Evolutionary conservation across 2,888 invertebrate species (phyloP).

Genomic region (Drosophila pseudotalamancana): DNA sequence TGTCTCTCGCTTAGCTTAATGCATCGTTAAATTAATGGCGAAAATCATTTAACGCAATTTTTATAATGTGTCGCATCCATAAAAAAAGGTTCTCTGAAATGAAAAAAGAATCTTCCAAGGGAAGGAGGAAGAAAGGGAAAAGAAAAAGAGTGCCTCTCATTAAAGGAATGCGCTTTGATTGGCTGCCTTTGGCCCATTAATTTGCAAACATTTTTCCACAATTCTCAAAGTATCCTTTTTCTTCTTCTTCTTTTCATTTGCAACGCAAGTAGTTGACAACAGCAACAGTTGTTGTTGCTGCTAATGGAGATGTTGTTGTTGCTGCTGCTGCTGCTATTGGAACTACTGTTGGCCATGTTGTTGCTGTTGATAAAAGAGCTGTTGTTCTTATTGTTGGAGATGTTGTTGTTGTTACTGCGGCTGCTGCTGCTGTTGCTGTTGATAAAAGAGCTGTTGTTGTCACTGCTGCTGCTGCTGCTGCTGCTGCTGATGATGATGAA

Average conservation of each 20-base stretch:
- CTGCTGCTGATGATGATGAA: too few species aligned
- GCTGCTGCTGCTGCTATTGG: neutral
- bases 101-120: neutral
- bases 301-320: neutral
- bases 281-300: conserved; percentile 26
- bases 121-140: conserved; percentile 2
- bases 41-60: conserved; percentile 71
- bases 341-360: too few species aligned
- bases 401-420: neutral
- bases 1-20: conserved; percentile 44
- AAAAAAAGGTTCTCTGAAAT: conserved; percentile 19
- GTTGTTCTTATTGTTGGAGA: neutral
- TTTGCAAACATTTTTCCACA: conserved; percentile 3
- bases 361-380: too few species aligned
- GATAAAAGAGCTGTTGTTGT: neutral
- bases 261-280: conserved; percentile 11
- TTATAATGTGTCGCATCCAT: conserved; percentile 66
- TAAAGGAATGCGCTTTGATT: conserved; percentile 15
- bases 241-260: conserved; percentile 5
- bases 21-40: conserved; percentile 77
- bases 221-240: conserved; percentile 9
- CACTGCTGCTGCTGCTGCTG: neutral
- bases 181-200: conserved; percentile 5
- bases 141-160: conserved; percentile 46
- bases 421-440: neutral